phyloP scores from a whole-genome alignment of 2,888 invertebrate species.

The Carabus problematicus region DNA sequence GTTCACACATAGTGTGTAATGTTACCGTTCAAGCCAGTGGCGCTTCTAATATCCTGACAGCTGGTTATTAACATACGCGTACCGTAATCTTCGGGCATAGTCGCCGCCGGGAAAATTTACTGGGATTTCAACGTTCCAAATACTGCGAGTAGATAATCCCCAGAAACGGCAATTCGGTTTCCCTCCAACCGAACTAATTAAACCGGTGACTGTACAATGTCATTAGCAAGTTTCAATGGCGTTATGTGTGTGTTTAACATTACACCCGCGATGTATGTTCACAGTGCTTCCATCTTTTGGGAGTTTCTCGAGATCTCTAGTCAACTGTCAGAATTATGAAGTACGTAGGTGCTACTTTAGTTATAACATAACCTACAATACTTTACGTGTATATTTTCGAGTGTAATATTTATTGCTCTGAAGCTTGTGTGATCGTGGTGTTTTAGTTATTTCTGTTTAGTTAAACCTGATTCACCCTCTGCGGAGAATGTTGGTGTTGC shows the following conservation, averaged over 20 bases:
- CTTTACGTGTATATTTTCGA: no score
- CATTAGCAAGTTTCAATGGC: conserved; percentile 47
- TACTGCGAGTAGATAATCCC: conserved; percentile 30
- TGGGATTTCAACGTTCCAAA: conserved; percentile 19
- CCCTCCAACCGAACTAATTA: conserved; percentile 44
- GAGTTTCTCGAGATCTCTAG: conserved; percentile 4
- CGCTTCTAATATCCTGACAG: no score
- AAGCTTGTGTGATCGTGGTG: no score
- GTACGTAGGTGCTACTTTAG: no score
- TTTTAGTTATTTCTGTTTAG: no score
- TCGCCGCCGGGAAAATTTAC: conserved; percentile 6
- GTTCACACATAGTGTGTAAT: no score
- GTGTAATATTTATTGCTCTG: no score
- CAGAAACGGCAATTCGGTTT: conserved; percentile 13
- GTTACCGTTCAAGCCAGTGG: no score
- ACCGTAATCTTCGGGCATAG: no score
- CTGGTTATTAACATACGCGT: no score
- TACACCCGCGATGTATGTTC: conserved; percentile 33
- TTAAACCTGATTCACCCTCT: background rate
- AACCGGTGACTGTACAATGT: conserved; percentile 45
- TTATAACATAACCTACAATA: no score
- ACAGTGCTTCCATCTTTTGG: no score
- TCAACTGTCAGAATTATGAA: conserved; percentile 25
- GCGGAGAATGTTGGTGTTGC: conserved; percentile 4
- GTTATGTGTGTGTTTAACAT: conserved; percentile 46